A percentile compares a stretch with the other conserved stretches of the same genome.
These are phyloP conservation scores for Piezodorus guildinii DNA, from an alignment of 1,140 invertebrate genomes.

Conservation along the genomic window DNA sequence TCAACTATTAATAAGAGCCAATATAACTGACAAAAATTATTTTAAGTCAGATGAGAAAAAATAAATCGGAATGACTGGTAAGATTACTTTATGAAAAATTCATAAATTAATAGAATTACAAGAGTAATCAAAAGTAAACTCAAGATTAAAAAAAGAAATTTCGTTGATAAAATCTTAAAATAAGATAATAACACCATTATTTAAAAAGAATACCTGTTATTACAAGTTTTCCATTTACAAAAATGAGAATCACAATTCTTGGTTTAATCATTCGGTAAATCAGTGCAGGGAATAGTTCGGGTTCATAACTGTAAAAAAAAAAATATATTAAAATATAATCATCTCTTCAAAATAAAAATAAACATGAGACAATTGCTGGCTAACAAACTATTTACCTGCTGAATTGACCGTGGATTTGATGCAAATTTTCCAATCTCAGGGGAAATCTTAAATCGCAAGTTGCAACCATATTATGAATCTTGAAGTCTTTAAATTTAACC, in stretches of 20 bases:
- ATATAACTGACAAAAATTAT: too few relatives aligned
- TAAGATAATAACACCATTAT: too few relatives aligned
- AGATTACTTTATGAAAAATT: too few relatives aligned
- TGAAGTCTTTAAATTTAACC: conserved; percentile 98
- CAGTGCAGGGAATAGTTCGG: conserved; percentile 89
- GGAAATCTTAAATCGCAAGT: conserved; percentile 99
- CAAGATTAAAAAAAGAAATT: too few relatives aligned
- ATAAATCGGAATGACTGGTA: too few relatives aligned
- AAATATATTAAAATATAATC: conserved; percentile 36
- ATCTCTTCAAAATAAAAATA: conserved; percentile 38
- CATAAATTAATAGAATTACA: too few relatives aligned
- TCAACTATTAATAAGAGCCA: too few relatives aligned
- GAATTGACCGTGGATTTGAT: conserved; percentile 94
- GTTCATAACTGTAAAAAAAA: conserved; percentile 57
- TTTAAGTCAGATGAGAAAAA: too few relatives aligned
- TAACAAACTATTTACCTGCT: conserved; percentile 51
- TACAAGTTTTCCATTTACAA: conserved; percentile 96
- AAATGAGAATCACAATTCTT: conserved; percentile 88
- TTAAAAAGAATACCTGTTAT: conserved; percentile 65
- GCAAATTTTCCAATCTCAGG: conserved; percentile 91
- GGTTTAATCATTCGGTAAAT: conserved; percentile 97
- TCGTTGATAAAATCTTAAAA: too few relatives aligned
- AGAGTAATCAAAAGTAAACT: too few relatives aligned
- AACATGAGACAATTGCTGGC: background rate
- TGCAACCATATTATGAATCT: conserved; percentile 99